These are phyloP conservation scores for Garrulus glandarius DNA, from an alignment of 2,797 vertebrate species.

Conservation along the genomic window DNA sequence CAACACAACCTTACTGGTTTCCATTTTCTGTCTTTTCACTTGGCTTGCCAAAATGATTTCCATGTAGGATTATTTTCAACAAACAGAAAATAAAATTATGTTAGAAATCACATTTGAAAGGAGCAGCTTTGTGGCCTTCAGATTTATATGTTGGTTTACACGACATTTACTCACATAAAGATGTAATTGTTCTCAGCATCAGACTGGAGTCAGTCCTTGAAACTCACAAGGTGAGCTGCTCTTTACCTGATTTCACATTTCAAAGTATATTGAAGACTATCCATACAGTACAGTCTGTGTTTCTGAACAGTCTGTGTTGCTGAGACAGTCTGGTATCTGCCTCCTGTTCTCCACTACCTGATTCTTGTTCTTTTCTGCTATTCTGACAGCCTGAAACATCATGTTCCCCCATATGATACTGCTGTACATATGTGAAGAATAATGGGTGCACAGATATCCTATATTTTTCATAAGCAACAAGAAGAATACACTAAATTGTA, in stretches of 20 bases:
- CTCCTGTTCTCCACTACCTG: background rate
- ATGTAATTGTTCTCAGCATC: background rate
- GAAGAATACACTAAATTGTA: background rate
- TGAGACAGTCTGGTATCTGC: background rate
- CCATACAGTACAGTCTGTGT: rapidly evolving
- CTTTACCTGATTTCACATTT: background rate
- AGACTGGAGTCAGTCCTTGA: background rate
- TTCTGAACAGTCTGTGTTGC: background rate
- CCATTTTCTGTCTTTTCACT: background rate
- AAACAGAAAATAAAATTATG: background rate
- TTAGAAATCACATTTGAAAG: background rate
- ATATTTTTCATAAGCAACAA: background rate
- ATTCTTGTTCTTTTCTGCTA: background rate
- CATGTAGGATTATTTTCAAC: background rate
- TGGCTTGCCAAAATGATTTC: background rate
- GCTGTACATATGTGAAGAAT: background rate
- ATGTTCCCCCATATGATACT: background rate
- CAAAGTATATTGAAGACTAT: background rate
- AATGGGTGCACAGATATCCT: background rate
- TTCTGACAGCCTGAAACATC: background rate
- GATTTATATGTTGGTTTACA: background rate
- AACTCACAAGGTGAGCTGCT: background rate
- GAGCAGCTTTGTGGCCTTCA: background rate
- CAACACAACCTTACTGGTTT: background rate
- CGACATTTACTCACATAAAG: background rate